Conservation (phyloP, 2,797 vertebrate genomes). For the Spinus olivaceus region DNA sequence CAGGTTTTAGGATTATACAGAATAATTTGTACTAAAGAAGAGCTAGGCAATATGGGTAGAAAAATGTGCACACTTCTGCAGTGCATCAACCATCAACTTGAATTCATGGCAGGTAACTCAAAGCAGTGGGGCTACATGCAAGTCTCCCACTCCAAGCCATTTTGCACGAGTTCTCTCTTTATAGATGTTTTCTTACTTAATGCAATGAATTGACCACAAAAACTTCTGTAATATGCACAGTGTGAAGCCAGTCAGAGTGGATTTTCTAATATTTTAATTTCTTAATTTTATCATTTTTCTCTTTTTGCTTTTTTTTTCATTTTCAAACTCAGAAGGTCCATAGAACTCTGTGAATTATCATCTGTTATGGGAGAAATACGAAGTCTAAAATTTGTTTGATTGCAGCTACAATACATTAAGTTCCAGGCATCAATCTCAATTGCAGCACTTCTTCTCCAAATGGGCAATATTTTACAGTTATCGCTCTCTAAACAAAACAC, state of each 20-base stretch:
- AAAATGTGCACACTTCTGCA: neutral
- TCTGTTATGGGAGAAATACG: neutral
- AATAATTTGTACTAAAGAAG: neutral
- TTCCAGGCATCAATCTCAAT: conserved; percentile 25
- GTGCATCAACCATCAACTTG: neutral
- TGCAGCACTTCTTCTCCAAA: neutral
- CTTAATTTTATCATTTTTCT: neutral
- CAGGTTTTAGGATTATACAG: neutral
- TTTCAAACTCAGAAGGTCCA: neutral
- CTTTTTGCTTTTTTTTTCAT: neutral
- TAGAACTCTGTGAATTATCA: neutral
- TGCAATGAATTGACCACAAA: neutral
- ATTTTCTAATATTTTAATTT: neutral
- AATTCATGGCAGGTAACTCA: neutral
- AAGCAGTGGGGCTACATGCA: neutral
- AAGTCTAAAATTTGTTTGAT: conserved; percentile 11
- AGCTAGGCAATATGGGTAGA: neutral
- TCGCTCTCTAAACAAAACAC: neutral
- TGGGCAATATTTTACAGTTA: conserved; percentile 35
- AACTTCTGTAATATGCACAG: neutral
- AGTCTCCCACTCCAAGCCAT: neutral
- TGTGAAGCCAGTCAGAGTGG: neutral
- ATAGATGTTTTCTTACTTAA: neutral
- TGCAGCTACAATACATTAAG: conserved; percentile 23
- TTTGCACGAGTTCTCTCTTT: neutral